phyloP scores from a whole-genome alignment of 2,797 vertebrate genomes.

The Muscicapa striata region DNA sequence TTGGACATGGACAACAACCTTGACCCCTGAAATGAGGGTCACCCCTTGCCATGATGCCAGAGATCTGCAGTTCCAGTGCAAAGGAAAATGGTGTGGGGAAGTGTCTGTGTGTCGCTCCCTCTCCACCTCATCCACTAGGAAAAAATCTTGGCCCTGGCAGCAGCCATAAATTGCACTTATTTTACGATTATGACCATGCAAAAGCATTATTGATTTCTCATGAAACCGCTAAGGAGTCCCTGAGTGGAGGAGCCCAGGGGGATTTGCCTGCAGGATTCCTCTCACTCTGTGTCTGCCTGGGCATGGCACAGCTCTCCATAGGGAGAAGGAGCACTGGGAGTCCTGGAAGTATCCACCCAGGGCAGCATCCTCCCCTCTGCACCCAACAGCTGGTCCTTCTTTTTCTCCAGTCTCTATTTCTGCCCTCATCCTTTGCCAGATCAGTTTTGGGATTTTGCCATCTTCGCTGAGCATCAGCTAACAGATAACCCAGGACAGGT shows the following conservation, averaged over 20 bases:
- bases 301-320: neutral
- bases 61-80: neutral
- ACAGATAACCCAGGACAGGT: neutral
- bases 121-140: neutral
- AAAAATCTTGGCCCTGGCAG: neutral
- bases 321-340: neutral
- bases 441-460: rapidly evolving
- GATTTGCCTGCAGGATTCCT: neutral
- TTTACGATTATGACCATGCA: constrained; percentile 45
- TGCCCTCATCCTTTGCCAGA: neutral
- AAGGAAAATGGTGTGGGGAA: neutral
- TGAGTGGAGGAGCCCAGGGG: neutral
- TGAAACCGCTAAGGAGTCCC: constrained; percentile 49
- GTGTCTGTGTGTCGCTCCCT: neutral
- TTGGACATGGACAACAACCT: neutral
- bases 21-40: rapidly evolving
- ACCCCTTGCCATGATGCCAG: rapidly evolving
- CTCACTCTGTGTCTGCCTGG: neutral
- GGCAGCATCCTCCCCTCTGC: neutral
- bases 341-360: neutral
- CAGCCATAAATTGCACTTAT: constrained; percentile 53
- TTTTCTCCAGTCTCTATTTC: neutral
- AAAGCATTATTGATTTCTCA: constrained; percentile 64
- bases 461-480: neutral
- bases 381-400: neutral